phyloP scores from a whole-genome alignment of 2,113 vertebrate genomes.

The Cisticola juncidis region DNA sequence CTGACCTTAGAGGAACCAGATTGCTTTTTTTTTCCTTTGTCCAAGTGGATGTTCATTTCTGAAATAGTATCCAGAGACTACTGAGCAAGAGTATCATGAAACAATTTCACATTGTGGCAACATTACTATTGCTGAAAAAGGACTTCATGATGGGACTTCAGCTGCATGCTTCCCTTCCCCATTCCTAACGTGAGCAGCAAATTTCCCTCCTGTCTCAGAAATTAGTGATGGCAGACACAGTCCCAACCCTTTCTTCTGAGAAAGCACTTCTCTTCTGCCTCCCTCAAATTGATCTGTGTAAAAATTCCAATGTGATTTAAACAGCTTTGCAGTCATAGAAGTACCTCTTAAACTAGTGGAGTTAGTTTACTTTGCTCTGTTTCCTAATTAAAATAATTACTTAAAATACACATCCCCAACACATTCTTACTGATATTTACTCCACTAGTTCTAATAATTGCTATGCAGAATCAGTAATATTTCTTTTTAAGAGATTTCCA shows the following conservation, averaged over 20 bases:
- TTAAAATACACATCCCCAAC: neutral
- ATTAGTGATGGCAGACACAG: neutral
- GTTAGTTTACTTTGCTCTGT: neutral
- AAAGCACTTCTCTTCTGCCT: neutral
- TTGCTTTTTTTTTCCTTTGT: neutral
- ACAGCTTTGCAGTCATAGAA: neutral
- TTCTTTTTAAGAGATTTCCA: neutral
- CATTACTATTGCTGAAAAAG: neutral
- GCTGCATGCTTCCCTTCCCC: neutral
- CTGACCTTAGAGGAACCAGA: neutral
- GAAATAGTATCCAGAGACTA: neutral
- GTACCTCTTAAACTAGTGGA: neutral
- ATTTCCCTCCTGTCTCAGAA: neutral
- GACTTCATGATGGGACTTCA: neutral
- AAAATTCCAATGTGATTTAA: neutral
- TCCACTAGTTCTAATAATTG: neutral
- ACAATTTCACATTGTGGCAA: neutral
- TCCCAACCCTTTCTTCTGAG: neutral
- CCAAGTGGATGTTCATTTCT: neutral
- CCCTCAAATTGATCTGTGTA: neutral
- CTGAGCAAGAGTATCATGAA: neutral
- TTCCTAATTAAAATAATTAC: neutral
- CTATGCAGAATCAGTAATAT: neutral
- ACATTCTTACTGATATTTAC: neutral
- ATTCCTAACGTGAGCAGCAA: neutral